Percentiles rank a stretch among this genome's conserved stretches.
phyloP scores from a whole-genome alignment of 2,797 vertebrate species.

The Helicolenus hilgendorfi region DNA sequence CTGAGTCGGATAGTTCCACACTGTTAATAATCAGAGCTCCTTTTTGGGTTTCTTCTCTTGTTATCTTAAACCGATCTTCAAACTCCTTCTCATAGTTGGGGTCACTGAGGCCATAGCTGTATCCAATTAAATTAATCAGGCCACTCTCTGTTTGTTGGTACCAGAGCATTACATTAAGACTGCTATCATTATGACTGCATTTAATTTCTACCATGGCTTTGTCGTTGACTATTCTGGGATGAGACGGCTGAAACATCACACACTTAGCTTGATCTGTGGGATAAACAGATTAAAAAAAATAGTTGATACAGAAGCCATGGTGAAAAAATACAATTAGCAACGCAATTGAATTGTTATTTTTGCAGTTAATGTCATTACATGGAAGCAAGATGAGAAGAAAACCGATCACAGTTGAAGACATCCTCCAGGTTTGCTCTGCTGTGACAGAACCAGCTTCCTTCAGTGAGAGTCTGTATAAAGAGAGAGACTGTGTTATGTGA shows the following conservation, averaged over 20 bases:
- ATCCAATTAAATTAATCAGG: constrained; percentile 31
- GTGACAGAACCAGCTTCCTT: background rate
- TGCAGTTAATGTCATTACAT: constrained; percentile 23
- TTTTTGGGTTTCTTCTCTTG: constrained; percentile 2
- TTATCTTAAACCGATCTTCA: constrained; percentile 40
- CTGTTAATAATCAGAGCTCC: background rate
- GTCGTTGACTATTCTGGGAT: constrained; percentile 1
- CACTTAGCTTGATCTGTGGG: constrained; percentile 24
- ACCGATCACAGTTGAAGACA: constrained; percentile 6
- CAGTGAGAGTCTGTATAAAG: background rate
- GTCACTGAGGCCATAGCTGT: background rate
- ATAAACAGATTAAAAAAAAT: background rate
- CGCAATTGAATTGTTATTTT: background rate
- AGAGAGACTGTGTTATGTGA: background rate
- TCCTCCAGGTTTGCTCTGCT: background rate
- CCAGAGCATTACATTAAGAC: constrained; percentile 60
- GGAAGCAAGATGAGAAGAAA: constrained; percentile 39
- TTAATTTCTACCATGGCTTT: constrained; percentile 14
- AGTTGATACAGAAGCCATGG: background rate
- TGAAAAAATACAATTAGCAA: background rate
- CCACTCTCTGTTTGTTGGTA: constrained; percentile 60
- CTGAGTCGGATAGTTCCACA: background rate
- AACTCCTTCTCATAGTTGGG: constrained; percentile 40
- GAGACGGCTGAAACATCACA: constrained; percentile 41
- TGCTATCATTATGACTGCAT: constrained; percentile 55